Base-by-base conservation (phyloP, 2,888 invertebrate species). In the Oxycera nigricornis region DNA sequence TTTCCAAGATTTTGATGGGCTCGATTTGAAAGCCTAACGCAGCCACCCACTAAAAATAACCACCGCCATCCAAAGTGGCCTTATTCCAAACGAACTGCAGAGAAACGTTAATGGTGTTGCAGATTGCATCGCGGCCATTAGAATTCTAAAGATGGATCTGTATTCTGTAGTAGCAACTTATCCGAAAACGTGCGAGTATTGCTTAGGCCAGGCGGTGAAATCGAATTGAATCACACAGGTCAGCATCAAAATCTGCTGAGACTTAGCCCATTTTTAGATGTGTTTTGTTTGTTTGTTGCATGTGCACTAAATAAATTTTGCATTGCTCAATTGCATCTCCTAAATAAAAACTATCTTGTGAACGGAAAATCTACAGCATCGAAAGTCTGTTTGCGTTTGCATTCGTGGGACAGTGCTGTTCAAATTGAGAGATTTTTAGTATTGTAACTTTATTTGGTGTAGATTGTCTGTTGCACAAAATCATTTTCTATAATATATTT, bases 21-120 rank as follows among this genome's bases (percentile, higher is more conserved):
- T 14, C 22, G 24, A 55, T 55, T 55, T 22, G 6, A n/a, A n/a
- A 55, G 55, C 24, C 20, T 55, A 11, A 11, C 17, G 4, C 14
- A 11, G 14, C 55, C 50, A 70, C 52, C 70, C 68, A 52, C 70
- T 52, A 70, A 70, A 70, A 70, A 70, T 70, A 70, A 70, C 20
- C 17, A 55, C 17, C 14, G 20, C 62, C 6, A 22, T 22, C 52
- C 26, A 31, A 28, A 17, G 46, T 70, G 70, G 35, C 70, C 70
- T 70, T 52, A 70, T 70, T 70, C 28, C 4, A 55, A 14, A 2
- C 26, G 24, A 39, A 55, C n/a, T 20, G 55, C 55, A 30, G 28
- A 24, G 59, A 59, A 59, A 59, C 9, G 59, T 17, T 55, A 30
- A 30, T 22, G 28, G 4, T 59, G 30, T 30, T 59, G 30, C 59